A percentile compares a stretch with the other conserved stretches of the same genome.
Conservation (phyloP, 2,797 vertebrate species). For the Ctenosaura bakeri region DNA sequence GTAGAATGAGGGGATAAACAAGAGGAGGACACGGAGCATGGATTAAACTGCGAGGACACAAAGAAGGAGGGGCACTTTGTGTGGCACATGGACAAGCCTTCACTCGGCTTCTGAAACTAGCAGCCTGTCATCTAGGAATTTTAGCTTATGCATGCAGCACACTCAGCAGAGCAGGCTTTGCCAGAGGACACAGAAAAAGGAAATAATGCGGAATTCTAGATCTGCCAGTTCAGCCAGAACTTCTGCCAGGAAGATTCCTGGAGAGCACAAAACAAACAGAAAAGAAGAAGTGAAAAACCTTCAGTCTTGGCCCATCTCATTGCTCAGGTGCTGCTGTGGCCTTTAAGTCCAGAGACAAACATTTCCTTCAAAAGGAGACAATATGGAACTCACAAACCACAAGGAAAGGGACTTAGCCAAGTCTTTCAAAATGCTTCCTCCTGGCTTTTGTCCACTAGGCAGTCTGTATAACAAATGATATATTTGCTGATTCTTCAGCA, state of each 20-base stretch:
- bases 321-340: neutral
- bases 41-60: conserved; percentile 8
- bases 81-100: neutral
- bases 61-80: neutral
- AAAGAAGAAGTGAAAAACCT: neutral
- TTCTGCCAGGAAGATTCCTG: conserved; percentile 2
- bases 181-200: neutral
- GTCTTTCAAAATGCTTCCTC: neutral
- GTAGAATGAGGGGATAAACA: neutral
- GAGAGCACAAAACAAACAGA: neutral
- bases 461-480: neutral
- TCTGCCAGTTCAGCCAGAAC: neutral
- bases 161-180: neutral
- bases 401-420: neutral
- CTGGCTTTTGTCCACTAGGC: conserved; percentile 9
- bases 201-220: neutral
- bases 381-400: conserved; percentile 3
- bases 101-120: neutral
- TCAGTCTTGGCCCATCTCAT: neutral
- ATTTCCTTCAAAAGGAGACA: neutral
- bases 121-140: conserved; percentile 19
- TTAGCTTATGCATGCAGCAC: neutral
- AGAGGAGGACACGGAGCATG: neutral
- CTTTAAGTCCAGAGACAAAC: neutral
- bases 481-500: neutral